phyloP scores from a whole-genome alignment of 1,140 invertebrate genomes.

The Eufriesea mexicana region DNA sequence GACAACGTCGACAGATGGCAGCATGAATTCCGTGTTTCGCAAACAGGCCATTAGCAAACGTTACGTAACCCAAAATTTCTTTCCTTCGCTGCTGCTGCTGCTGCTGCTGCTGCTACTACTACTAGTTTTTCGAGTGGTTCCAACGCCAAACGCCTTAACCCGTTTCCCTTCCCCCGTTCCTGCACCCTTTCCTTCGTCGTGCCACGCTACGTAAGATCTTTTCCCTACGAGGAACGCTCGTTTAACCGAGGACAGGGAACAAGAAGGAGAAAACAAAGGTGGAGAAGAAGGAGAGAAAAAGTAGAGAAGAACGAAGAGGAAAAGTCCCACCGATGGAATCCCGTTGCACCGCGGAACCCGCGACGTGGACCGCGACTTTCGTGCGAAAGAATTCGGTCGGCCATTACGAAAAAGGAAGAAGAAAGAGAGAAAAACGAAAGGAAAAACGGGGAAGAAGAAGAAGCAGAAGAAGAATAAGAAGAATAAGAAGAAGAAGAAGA shows the following conservation, averaged over 20 bases:
- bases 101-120: not conserved
- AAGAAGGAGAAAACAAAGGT: no score
- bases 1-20: conserved; percentile 60
- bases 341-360: not conserved
- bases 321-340: not conserved
- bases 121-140: not conserved
- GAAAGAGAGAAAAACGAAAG: not conserved
- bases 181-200: no score
- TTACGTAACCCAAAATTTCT: conserved; percentile 59
- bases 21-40: conserved; percentile 47
- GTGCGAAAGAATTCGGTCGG: not conserved
- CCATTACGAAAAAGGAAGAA: not conserved
- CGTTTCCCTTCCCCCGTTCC: no score
- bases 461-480: no score
- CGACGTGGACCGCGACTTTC: not conserved
- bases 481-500: not conserved
- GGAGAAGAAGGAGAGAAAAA: not conserved
- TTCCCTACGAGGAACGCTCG: no score
- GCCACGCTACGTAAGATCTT: not conserved
- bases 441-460: not conserved
- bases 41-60: conserved; percentile 24
- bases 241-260: not conserved
- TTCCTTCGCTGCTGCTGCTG: not conserved
- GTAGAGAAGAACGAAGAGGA: not conserved
- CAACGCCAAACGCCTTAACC: not conserved